Conservation (phyloP, 2,797 vertebrate species). For the Melanotaenia nigrans region DNA sequence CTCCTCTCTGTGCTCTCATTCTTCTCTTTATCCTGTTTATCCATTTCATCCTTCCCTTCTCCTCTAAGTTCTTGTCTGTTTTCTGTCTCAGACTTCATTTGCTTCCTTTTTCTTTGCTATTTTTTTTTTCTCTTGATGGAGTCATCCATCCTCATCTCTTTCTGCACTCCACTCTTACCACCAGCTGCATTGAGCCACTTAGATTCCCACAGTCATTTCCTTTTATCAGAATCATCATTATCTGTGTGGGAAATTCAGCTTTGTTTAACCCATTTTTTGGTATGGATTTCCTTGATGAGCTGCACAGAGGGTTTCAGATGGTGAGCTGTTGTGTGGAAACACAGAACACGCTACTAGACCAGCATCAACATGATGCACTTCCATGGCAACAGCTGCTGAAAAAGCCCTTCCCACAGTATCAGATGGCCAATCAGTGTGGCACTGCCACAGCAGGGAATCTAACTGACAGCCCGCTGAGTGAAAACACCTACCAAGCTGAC, state of each 20-base stretch:
- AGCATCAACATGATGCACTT: conserved; percentile 59
- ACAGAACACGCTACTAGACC: conserved; percentile 41
- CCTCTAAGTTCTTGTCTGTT: conserved; percentile 41
- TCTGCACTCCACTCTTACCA: conserved; percentile 5
- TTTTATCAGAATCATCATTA: background rate
- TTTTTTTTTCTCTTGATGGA: background rate
- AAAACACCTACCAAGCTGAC: conserved; percentile 23
- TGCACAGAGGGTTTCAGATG: conserved; percentile 39
- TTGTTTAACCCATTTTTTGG: conserved; percentile 6
- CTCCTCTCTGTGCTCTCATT: conserved; percentile 20
- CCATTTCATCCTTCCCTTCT: conserved; percentile 15
- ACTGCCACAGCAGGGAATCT: conserved; percentile 33
- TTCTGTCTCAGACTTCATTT: conserved; percentile 39
- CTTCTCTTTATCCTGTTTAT: conserved; percentile 25
- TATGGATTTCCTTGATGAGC: conserved; percentile 19
- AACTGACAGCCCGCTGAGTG: conserved; percentile 41
- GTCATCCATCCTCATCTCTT: conserved; percentile 14
- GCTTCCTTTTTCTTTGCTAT: conserved; percentile 16
- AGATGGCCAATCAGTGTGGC: conserved; percentile 50
- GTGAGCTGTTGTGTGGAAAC: conserved; percentile 35
- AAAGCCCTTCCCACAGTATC: conserved; percentile 49
- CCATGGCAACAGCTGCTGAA: conserved; percentile 72
- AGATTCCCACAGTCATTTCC: background rate
- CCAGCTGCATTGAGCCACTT: conserved; percentile 13
- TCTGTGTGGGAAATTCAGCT: background rate